Percentiles rank a stretch among this genome's conserved stretches.
Conservation (phyloP, 2,113 vertebrate species). For the Scalopus aquaticus region DNA sequence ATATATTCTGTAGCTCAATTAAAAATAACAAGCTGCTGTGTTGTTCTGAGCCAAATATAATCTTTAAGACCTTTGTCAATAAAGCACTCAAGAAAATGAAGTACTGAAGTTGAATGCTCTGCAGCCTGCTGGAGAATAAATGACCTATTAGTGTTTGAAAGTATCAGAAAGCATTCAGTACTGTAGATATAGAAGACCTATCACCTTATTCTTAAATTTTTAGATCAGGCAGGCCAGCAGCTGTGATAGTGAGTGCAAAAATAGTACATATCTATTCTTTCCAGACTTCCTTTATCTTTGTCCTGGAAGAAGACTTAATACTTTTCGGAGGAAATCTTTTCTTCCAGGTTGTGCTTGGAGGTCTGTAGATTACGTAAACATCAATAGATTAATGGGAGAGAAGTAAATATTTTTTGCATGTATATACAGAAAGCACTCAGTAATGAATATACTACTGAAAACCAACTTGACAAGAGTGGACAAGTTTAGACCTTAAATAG, state of each 20-base stretch:
- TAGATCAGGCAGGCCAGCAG: neutral
- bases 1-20: conserved; percentile 74
- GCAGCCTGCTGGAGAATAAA: conserved; percentile 54
- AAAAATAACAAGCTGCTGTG: conserved; percentile 80
- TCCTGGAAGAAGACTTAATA: neutral
- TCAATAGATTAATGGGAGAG: neutral
- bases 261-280: neutral
- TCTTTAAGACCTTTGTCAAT: conserved; percentile 61
- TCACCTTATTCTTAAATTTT: conserved; percentile 62
- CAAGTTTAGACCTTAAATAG: neutral
- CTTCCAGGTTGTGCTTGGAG: neutral
- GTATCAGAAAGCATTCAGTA: conserved; percentile 45
- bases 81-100: conserved; percentile 75
- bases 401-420: no score
- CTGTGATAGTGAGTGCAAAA: conserved; percentile 42
- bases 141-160: conserved; percentile 67
- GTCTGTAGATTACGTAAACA: neutral
- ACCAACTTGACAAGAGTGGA: neutral
- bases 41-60: conserved; percentile 68
- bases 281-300: conserved; percentile 4
- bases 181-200: conserved; percentile 56
- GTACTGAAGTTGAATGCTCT: conserved; percentile 34
- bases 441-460: neutral
- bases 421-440: neutral
- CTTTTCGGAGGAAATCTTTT: neutral